phyloP scores from a whole-genome alignment of 1,140 invertebrate genomes.

The Temnothorax nylanderi region DNA sequence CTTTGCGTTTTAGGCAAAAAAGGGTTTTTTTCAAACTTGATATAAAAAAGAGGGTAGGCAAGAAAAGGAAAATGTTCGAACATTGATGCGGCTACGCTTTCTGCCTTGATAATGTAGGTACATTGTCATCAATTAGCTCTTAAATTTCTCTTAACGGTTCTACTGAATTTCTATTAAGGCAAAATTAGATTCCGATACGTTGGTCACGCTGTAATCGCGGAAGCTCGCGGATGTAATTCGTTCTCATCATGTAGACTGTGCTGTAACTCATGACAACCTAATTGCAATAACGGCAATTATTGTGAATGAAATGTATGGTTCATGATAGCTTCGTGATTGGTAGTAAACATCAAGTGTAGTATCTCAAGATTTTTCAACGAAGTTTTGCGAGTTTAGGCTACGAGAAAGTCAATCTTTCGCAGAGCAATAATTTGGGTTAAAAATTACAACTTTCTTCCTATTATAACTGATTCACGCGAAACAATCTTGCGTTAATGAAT shows the following conservation, averaged over 20 bases:
- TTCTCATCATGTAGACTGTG: constrained; percentile 15
- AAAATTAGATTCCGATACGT: constrained; percentile 24
- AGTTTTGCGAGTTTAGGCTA: background rate
- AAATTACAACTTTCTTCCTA: background rate
- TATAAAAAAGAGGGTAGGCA: background rate
- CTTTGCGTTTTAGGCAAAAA: background rate
- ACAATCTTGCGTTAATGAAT: background rate
- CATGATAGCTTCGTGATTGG: constrained; percentile 5
- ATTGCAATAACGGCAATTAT: constrained; percentile 36
- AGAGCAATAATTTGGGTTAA: background rate
- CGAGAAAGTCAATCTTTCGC: background rate
- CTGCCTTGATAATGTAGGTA: background rate
- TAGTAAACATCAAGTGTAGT: background rate
- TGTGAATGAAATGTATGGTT: constrained; percentile 13
- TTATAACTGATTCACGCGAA: background rate
- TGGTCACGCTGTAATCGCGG: background rate
- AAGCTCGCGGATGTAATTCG: background rate
- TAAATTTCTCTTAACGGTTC: constrained; percentile 2
- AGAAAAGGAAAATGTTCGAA: background rate
- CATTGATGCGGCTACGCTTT: background rate
- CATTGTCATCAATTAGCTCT: constrained; percentile 2
- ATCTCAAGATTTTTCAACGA: background rate
- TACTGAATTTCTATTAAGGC: background rate
- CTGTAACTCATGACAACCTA: constrained; percentile 11
- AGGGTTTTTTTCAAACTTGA: background rate